Evolutionary conservation across 2,888 invertebrate genomes (phyloP).

Genomic region (Tachina grossa): DNA sequence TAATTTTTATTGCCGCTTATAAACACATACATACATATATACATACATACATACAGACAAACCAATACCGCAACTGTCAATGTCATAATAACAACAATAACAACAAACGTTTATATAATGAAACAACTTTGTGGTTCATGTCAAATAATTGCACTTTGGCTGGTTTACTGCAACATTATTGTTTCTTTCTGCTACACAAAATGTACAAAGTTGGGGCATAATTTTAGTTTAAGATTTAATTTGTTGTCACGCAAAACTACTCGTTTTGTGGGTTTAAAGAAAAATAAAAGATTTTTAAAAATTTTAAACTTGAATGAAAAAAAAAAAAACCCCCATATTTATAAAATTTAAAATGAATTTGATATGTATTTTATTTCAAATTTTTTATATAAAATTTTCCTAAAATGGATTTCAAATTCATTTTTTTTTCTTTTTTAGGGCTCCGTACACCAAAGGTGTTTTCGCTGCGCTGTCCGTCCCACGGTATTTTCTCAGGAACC

Average conservation of each 20-base stretch:
- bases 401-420: too few relatives aligned
- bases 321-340: too few relatives aligned
- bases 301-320: too few relatives aligned
- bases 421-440: too few relatives aligned
- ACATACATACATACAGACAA: neutral
- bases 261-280: too few relatives aligned
- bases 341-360: too few relatives aligned
- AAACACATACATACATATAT: neutral
- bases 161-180: conserved; percentile 6
- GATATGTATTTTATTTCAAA: too few relatives aligned
- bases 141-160: conserved; percentile 58
- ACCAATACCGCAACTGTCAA: conserved; percentile 69
- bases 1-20: conserved; percentile 31
- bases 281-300: too few relatives aligned
- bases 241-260: neutral
- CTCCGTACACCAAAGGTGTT: too few relatives aligned
- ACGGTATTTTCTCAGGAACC: too few relatives aligned
- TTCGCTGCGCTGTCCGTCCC: too few relatives aligned
- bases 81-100: conserved; percentile 58
- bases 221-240: neutral
- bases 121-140: conserved; percentile 64
- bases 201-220: neutral
- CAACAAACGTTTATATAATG: conserved; percentile 34
- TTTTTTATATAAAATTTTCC: too few relatives aligned
- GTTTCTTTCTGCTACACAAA: conserved; percentile 1